Evolutionary conservation across 2,888 invertebrate species (phyloP).

Genomic region (Conus canariensis): DNA sequence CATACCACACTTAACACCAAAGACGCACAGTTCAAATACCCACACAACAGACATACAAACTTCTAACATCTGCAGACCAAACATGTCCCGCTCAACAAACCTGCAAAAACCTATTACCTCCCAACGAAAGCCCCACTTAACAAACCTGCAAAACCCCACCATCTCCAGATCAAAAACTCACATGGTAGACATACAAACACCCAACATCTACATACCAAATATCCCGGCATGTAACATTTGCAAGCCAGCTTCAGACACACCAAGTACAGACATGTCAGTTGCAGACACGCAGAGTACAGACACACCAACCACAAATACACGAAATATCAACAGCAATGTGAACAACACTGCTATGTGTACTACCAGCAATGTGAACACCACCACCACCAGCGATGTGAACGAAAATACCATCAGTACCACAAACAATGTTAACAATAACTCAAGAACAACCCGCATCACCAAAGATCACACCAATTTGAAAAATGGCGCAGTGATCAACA

Average conservation of each 20-base stretch:
- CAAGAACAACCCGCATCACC: neutral
- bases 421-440: neutral
- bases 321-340: neutral
- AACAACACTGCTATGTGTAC: neutral
- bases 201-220: neutral
- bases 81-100: too few relatives aligned
- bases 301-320: too few relatives aligned
- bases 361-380: neutral
- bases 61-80: too few relatives aligned
- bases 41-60: too few relatives aligned
- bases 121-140: too few relatives aligned
- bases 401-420: constrained; percentile 4
- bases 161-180: neutral
- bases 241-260: too few relatives aligned
- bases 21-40: too few relatives aligned
- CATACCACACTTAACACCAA: too few relatives aligned
- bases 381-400: constrained; percentile 8
- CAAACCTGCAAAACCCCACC: too few relatives aligned
- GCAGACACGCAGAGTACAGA: neutral
- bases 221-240: too few relatives aligned
- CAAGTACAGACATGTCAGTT: neutral
- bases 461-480: neutral
- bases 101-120: too few relatives aligned
- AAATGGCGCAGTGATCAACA: neutral
- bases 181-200: neutral